Percentiles rank a stretch among this genome's conserved stretches.
These are phyloP conservation scores for Agrenia bidenticulata DNA, from an alignment of 2,888 invertebrate species.

Conservation along the genomic window DNA sequence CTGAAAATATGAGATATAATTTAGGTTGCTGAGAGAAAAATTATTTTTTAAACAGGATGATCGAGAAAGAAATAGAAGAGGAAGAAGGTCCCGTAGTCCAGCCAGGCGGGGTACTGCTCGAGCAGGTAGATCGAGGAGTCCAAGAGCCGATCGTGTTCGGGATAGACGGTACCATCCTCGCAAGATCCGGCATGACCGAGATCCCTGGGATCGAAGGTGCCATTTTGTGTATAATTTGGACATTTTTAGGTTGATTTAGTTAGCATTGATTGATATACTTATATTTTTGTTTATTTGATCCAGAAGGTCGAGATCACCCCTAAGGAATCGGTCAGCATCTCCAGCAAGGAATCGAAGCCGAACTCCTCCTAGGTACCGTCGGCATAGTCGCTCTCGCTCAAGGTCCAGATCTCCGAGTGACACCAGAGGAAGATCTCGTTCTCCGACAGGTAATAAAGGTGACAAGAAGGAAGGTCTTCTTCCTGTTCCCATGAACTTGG, in stretches of 20 bases:
- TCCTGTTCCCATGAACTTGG: background rate
- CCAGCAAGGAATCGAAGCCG: slow-evolving; percentile 44
- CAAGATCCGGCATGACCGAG: slow-evolving; percentile 35
- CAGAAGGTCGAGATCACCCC: slow-evolving; percentile 44
- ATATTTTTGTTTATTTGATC: slow-evolving; percentile 16
- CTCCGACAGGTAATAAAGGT: slow-evolving; percentile 14
- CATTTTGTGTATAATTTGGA: background rate
- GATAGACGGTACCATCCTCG: slow-evolving; percentile 37
- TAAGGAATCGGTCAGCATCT: slow-evolving; percentile 45
- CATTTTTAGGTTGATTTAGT: background rate
- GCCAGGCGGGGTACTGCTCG: slow-evolving; percentile 33
- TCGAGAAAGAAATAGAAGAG: slow-evolving; percentile 36
- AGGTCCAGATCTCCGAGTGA: slow-evolving; percentile 41
- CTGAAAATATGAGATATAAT: too few relatives aligned
- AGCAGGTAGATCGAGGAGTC: slow-evolving; percentile 54
- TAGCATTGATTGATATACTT: background rate
- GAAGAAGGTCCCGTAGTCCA: slow-evolving; percentile 29
- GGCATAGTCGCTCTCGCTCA: slow-evolving; percentile 47
- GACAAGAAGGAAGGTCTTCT: slow-evolving; percentile 11
- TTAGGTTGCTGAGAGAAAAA: background rate
- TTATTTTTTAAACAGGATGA: slow-evolving; percentile 40
- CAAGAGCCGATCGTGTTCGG: slow-evolving; percentile 53
- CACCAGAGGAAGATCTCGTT: slow-evolving; percentile 27
- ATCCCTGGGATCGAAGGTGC: slow-evolving; percentile 44
- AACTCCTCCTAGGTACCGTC: slow-evolving; percentile 44